Evolutionary conservation across 30 jellyfish, hydroid and myxozoan genomes (phyloP).

Genomic region (Turritopsis rubra): DNA sequence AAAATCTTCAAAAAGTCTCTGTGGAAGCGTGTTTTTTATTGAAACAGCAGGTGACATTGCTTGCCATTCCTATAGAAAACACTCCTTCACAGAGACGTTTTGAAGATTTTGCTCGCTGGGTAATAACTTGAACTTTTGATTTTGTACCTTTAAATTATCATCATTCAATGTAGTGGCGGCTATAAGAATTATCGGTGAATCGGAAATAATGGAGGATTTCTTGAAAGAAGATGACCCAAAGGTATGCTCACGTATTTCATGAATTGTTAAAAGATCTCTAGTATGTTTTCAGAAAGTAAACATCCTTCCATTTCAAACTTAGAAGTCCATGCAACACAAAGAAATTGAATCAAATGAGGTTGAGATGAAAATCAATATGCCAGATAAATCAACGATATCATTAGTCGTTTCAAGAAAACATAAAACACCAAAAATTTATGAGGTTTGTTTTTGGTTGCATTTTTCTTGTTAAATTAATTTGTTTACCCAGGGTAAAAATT

Average conservation of each 20-base stretch:
- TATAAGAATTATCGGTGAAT: slow-evolving; percentile 67
- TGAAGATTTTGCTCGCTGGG: too few species aligned
- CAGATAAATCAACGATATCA: slow-evolving; percentile 55
- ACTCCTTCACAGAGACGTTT: too few species aligned
- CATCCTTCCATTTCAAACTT: too few species aligned
- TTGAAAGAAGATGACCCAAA: slow-evolving; percentile 48
- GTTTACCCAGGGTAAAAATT: not conserved
- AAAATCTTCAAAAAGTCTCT: too few species aligned
- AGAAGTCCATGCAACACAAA: not conserved
- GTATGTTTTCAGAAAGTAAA: not conserved
- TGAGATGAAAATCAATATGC: slow-evolving; percentile 71
- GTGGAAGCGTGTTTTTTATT: too few species aligned
- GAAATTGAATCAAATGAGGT: slow-evolving; percentile 23
- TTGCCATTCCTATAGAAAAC: too few species aligned
- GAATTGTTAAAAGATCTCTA: not conserved
- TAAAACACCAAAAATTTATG: slow-evolving; percentile 72
- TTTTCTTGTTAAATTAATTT: not conserved
- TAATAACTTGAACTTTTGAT: too few species aligned
- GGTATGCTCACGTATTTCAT: too few species aligned
- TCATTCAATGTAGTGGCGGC: slow-evolving; percentile 46
- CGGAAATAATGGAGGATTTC: slow-evolving; percentile 57
- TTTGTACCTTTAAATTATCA: too few species aligned
- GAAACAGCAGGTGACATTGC: too few species aligned
- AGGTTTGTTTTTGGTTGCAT: slow-evolving; percentile 35
- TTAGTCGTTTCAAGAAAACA: slow-evolving; percentile 49